Evolutionary conservation across 2,888 invertebrate genomes (phyloP), one percentile per base, ranked within the genome.

Genomic region (Habrosyne pyritoides): DNA sequence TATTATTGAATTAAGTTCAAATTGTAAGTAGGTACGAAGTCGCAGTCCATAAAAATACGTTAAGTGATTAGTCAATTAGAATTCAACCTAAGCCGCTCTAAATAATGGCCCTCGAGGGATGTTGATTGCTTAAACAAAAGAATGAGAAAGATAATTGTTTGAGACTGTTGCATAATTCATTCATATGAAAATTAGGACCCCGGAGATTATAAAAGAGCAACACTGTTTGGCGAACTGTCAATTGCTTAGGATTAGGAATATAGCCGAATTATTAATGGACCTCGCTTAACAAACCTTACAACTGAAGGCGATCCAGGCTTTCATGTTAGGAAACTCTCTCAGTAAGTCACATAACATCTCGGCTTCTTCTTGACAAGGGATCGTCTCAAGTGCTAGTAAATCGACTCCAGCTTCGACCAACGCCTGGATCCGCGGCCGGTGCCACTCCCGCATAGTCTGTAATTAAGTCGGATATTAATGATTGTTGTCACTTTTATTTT

Each of bases 221-320:
- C 42, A 47, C 53, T 51, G 54, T 58, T 42, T 54, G 47, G 47
- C n/a, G 7, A 8, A 42, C 42, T 42, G 42, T 42, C 42, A 42
- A 42, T 42, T 42, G 42, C 42, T 8, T 7, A 14, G 42, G 18
- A 18, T 42, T 42, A 42, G 7, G 18, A 42, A 42, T 42, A 18
- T 0, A 12, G 5, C 18, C 42, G 12, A 18, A 42, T 42, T 18
- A 42, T 42, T 42, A n/a, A 42, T 18, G 14, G 8, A 6, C 1
- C 18, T 33, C 18, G 21, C 26, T 36, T 22, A 21, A 67, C 78
- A 63, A 63, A 97, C 97, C 93, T 96, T 95, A 84, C 98, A 97
- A 64, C 97, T 97, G 84, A 98, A 98, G 1, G 96, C 93, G 14
- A 99, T 89, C 98, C 98, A 99, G 18, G 97, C 97, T 81, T 96